Evolutionary conservation across 2,888 invertebrate genomes (phyloP), one percentile per base, ranked within the genome.

Genomic region (Punctoribates punctum): DNA sequence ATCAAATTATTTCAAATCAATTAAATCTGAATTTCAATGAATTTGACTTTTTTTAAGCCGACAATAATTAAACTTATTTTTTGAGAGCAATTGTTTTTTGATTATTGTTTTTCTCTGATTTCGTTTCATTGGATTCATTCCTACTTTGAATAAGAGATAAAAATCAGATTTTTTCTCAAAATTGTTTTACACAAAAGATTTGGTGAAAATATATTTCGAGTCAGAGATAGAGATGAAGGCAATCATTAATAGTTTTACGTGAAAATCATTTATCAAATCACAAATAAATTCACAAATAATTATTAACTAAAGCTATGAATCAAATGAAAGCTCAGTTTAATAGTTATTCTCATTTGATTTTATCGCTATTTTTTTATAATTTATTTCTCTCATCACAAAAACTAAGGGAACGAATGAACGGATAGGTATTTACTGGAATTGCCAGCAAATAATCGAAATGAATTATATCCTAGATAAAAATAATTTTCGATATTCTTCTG

Each of bases 241-340:
- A 27, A 15, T 29, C 60, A 60, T 60, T 60, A 60, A 60, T 60
- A 60, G 60, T 25, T 60, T 60, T 60, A 60, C 60, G 60, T 60
- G 25, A 60, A 60, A 60, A 27, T 60, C 60, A 60, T 60, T 60
- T 60, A 60, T 60, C 60, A 60, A 60, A 60, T 60, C 25, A 60
- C 11, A 60, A n/a, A 60, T n/a, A 57, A 27, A 60, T 60, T 60
- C 34, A 34, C 27, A 60, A 60, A 60, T 60, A 60, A 60, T 60
- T 60, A 60, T 60, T 60, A 60, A 60, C 25, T 25, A n/a, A 60
- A 27, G 27, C 25, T 17, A 60, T 27, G 60, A 27, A 60, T 27
- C 60, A 60, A 60, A 60, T 27, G 29, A 60, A 27, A 60, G 60
- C 60, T n/a, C 8, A 54, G n/a, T 15, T 48, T 48, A 60, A 60